These are phyloP conservation scores for Sarcophaga carnaria DNA, from an alignment of 2,888 invertebrate species.

Conservation along the genomic window DNA sequence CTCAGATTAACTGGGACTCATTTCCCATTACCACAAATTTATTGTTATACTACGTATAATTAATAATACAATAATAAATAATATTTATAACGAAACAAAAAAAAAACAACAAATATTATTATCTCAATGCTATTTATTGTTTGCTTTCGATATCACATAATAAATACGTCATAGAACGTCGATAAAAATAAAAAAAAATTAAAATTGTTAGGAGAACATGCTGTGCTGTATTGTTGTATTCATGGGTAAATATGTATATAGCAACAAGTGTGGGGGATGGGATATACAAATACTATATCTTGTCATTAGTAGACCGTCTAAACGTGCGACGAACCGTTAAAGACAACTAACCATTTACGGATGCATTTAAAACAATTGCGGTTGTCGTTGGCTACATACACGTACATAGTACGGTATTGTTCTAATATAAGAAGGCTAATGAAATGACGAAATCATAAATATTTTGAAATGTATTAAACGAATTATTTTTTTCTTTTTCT, in stretches of 20 bases:
- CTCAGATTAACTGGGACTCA: constrained; percentile 28
- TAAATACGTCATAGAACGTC: not conserved
- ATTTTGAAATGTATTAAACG: not conserved
- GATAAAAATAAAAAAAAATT: constrained; percentile 24
- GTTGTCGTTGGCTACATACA: constrained; percentile 1
- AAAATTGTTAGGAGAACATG: constrained; percentile 50
- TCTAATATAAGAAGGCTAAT: not conserved
- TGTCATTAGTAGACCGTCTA: not conserved
- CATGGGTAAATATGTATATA: constrained; percentile 56
- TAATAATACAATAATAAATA: constrained; percentile 23
- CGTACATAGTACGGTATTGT: not conserved
- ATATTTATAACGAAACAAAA: constrained; percentile 1
- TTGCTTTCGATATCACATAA: constrained; percentile 27
- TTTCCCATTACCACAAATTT: constrained; percentile 39
- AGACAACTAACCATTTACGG: not conserved
- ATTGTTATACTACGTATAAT: constrained; percentile 31
- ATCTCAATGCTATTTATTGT: constrained; percentile 24
- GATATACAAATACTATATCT: not conserved
- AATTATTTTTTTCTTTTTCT: not conserved
- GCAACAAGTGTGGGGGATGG: constrained; percentile 2
- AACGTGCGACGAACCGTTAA: not conserved
- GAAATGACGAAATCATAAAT: constrained; percentile 28
- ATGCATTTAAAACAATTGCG: not conserved
- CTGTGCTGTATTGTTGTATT: constrained; percentile 66
- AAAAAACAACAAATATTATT: constrained; percentile 20